Evolutionary conservation across 2,113 vertebrate species (phyloP).

Genomic region (Tinamus guttatus): DNA sequence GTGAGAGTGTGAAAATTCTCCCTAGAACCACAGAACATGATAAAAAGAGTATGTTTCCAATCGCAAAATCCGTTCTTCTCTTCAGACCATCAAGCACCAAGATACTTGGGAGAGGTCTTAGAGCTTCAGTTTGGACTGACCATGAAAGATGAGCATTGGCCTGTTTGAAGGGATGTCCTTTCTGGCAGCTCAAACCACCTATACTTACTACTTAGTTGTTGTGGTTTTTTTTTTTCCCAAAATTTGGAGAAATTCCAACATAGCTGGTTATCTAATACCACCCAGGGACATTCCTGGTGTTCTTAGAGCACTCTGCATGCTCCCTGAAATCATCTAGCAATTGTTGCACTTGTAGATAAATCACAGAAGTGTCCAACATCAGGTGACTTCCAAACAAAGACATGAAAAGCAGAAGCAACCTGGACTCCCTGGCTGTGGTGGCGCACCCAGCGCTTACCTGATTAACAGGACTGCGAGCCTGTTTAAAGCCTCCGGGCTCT

Average conservation of each 20-base stretch:
- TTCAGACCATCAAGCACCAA: background rate
- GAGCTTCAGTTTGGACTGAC: background rate
- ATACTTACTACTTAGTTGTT: background rate
- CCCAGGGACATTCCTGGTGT: background rate
- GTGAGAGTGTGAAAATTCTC: background rate
- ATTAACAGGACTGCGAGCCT: background rate
- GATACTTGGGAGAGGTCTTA: background rate
- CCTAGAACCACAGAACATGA: background rate
- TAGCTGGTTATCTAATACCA: background rate
- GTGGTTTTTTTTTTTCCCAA: background rate
- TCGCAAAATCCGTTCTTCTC: background rate
- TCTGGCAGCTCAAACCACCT: background rate
- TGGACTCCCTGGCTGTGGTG: background rate
- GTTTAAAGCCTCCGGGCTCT: conserved; percentile 3
- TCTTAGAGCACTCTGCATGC: background rate
- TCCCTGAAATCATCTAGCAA: background rate
- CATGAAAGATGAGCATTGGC: background rate
- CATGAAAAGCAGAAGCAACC: background rate
- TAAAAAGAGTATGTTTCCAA: background rate
- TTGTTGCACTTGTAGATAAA: background rate
- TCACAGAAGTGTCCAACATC: background rate
- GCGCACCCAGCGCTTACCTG: background rate
- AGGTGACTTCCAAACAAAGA: background rate
- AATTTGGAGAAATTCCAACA: background rate
- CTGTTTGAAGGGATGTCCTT: background rate